These are phyloP conservation scores for Prunella himalayana DNA, from an alignment of 2,113 vertebrate species.

Conservation along the genomic window DNA sequence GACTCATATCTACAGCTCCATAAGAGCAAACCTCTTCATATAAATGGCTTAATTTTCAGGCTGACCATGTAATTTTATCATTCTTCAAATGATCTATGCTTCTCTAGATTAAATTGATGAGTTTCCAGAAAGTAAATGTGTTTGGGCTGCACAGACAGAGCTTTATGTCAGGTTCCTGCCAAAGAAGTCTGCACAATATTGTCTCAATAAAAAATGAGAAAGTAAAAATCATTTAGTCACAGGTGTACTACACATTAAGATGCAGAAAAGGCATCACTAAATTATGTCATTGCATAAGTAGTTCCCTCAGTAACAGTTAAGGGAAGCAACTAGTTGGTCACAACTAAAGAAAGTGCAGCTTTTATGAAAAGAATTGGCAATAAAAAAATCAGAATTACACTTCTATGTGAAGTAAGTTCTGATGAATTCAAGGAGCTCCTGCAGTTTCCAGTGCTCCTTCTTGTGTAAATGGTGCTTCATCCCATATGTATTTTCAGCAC, in stretches of 20 bases:
- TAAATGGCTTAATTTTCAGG: constrained; percentile 32
- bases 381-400: background rate
- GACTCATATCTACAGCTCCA: constrained; percentile 7
- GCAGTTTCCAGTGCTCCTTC: background rate
- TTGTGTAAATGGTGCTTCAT: background rate
- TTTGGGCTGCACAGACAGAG: background rate
- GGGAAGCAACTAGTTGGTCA: background rate
- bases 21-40: background rate
- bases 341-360: background rate
- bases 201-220: background rate
- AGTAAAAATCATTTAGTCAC: background rate
- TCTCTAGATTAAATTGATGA: background rate
- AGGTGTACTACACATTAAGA: background rate
- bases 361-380: background rate
- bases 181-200: background rate
- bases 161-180: background rate
- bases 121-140: background rate
- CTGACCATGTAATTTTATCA: background rate
- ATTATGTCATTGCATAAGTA: background rate
- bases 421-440: background rate
- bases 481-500: background rate
- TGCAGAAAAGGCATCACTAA: background rate
- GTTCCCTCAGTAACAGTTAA: background rate
- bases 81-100: constrained; percentile 14
- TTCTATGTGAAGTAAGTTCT: background rate